These are phyloP conservation scores for Megaleporinus macrocephalus DNA, from an alignment of 2,113 vertebrate species.

Conservation along the genomic window DNA sequence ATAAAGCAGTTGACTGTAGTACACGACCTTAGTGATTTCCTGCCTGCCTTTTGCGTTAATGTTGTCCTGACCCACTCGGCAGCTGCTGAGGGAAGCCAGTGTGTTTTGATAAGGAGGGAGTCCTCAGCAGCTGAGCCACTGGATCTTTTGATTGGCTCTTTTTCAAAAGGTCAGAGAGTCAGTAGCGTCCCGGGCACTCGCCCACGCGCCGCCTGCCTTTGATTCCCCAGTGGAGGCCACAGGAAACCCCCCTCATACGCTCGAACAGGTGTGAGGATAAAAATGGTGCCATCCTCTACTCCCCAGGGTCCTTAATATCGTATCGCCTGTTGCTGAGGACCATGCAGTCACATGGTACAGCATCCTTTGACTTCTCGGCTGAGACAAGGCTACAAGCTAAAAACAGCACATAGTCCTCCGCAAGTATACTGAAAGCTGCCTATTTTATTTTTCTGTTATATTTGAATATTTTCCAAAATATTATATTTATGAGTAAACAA, in stretches of 20 bases:
- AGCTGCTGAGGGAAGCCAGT: neutral
- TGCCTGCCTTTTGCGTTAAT: constrained; percentile 20
- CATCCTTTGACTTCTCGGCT: neutral
- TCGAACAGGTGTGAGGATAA: constrained; percentile 54
- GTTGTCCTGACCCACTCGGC: constrained; percentile 17
- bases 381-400: neutral
- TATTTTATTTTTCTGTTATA: no score
- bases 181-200: constrained; percentile 25
- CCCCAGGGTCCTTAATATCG: constrained; percentile 30
- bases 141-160: constrained; percentile 25
- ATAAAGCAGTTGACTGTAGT: neutral
- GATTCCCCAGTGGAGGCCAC: constrained; percentile 50
- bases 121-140: constrained; percentile 31
- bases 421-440: no score
- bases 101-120: constrained; percentile 46
- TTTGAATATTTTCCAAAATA: no score
- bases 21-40: constrained; percentile 12
- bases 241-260: constrained; percentile 53
- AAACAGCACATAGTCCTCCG: no score
- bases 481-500: no score
- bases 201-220: constrained; percentile 32
- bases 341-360: neutral
- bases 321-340: neutral
- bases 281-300: constrained; percentile 37
- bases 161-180: constrained; percentile 50